phyloP scores from a whole-genome alignment of 2,113 vertebrate species.

The Cephalopholis sonnerati region DNA sequence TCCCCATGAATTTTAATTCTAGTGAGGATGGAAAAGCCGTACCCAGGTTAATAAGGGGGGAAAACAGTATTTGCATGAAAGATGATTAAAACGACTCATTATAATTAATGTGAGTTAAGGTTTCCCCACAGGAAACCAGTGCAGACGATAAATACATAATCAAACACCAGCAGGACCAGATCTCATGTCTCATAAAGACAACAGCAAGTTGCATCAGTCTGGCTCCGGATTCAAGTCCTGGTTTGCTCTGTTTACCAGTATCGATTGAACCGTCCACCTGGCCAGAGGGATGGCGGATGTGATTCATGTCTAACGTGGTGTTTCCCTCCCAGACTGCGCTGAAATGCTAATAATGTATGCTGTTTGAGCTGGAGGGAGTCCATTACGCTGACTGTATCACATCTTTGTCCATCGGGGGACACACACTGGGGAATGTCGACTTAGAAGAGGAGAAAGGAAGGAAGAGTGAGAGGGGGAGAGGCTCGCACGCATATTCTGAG shows the following conservation, averaged over 20 bases:
- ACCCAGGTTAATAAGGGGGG: conserved; percentile 3
- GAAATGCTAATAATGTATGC: conserved; percentile 64
- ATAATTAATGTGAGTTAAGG: conserved; percentile 40
- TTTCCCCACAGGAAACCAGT: conserved; percentile 47
- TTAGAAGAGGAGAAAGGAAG: conserved; percentile 45
- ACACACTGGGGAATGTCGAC: conserved; percentile 42
- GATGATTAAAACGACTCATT: conserved; percentile 66
- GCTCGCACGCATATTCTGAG: conserved; percentile 36
- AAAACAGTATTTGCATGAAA: conserved; percentile 36
- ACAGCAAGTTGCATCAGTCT: neutral
- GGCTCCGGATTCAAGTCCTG: neutral
- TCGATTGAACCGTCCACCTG: conserved; percentile 53
- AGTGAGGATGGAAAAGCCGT: neutral
- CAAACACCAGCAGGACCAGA: neutral
- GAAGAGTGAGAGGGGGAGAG: conserved; percentile 36
- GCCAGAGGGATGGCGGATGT: conserved; percentile 41
- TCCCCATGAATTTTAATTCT: neutral
- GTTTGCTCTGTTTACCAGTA: conserved; percentile 41
- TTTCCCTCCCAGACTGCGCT: conserved; percentile 35
- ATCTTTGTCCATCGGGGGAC: conserved; percentile 48
- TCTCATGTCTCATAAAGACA: neutral
- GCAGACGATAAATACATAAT: conserved; percentile 46
- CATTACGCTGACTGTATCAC: conserved; percentile 62
- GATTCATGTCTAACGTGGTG: conserved; percentile 49
- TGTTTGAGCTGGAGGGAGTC: conserved; percentile 68